These are phyloP conservation scores for Folsomia manolachei DNA, from an alignment of 2,888 invertebrate genomes.

Conservation along the genomic window DNA sequence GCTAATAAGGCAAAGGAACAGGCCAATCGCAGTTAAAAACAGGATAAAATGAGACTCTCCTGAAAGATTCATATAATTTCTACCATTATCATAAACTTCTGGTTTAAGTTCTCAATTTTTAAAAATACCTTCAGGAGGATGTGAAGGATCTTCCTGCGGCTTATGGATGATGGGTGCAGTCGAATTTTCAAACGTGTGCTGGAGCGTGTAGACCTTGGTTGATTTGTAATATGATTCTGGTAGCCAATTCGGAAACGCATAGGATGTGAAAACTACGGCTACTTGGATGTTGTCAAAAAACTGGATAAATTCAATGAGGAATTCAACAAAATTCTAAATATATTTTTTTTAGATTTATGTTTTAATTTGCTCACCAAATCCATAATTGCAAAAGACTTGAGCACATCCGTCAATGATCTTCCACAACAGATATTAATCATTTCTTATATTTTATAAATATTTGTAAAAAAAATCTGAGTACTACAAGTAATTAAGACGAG, in stretches of 20 bases:
- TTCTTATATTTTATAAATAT: background rate
- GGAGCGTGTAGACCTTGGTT: constrained; percentile 24
- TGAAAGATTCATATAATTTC: background rate
- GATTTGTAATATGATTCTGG: constrained; percentile 30
- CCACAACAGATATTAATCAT: constrained; percentile 41
- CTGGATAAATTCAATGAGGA: too few relatives aligned
- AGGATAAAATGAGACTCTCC: constrained; percentile 35
- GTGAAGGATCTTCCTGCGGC: constrained; percentile 32
- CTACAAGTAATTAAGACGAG: too few relatives aligned
- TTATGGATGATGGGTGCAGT: constrained; percentile 26
- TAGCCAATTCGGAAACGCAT: constrained; percentile 34
- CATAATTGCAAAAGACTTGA: constrained; percentile 37
- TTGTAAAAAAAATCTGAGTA: too few relatives aligned
- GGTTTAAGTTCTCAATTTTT: background rate
- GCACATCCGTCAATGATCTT: constrained; percentile 33
- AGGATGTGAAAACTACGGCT: constrained; percentile 33
- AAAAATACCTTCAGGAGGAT: constrained; percentile 27
- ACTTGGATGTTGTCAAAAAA: constrained; percentile 43
- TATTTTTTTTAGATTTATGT: too few relatives aligned
- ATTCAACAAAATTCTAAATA: too few relatives aligned
- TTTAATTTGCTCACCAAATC: constrained; percentile 45
- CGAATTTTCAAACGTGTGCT: constrained; percentile 25
- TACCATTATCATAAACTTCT: background rate
- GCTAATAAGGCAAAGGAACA: constrained; percentile 32
- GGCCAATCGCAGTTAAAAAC: constrained; percentile 33